phyloP scores from a whole-genome alignment of 2,113 vertebrate species.

The Aplodontia rufa region DNA sequence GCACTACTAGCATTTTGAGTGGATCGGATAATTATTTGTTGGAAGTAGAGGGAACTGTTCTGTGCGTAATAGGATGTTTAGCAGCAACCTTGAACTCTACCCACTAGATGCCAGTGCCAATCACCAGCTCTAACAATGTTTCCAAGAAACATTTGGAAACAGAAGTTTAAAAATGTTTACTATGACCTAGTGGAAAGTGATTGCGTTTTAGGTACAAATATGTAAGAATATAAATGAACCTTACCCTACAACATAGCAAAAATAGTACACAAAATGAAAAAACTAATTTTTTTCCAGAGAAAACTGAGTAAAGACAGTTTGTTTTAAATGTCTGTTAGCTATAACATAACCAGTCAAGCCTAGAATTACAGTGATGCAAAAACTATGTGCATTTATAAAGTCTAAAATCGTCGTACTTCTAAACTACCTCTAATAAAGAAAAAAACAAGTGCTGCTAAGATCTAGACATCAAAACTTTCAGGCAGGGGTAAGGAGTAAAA shows the following conservation, averaged over 20 bases:
- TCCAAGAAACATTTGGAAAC: not conserved
- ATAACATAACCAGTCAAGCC: slow-evolving; percentile 22
- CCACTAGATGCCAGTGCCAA: not conserved
- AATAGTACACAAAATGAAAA: slow-evolving; percentile 13
- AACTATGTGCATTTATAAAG: slow-evolving; percentile 28
- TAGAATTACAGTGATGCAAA: slow-evolving; percentile 24
- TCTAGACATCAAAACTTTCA: slow-evolving; percentile 37
- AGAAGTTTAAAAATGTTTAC: not conserved
- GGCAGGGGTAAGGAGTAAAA: not conserved
- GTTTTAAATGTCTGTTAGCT: not conserved
- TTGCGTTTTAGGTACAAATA: not conserved
- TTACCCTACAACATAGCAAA: not conserved
- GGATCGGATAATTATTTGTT: not conserved
- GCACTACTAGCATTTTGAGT: not conserved
- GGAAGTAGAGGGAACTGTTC: not conserved
- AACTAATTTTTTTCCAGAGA: not conserved
- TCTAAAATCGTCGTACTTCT: slow-evolving; percentile 4
- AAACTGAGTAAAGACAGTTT: not conserved
- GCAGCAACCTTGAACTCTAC: not conserved
- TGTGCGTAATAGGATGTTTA: not conserved
- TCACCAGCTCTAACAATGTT: not conserved
- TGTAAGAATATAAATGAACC: not conserved
- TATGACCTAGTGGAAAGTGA: slow-evolving; percentile 27
- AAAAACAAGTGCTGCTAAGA: slow-evolving; percentile 9
- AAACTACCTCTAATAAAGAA: not conserved